Evolutionary conservation across 2,113 vertebrate species (phyloP).

Genomic region (Peromyscus maniculatus): DNA sequence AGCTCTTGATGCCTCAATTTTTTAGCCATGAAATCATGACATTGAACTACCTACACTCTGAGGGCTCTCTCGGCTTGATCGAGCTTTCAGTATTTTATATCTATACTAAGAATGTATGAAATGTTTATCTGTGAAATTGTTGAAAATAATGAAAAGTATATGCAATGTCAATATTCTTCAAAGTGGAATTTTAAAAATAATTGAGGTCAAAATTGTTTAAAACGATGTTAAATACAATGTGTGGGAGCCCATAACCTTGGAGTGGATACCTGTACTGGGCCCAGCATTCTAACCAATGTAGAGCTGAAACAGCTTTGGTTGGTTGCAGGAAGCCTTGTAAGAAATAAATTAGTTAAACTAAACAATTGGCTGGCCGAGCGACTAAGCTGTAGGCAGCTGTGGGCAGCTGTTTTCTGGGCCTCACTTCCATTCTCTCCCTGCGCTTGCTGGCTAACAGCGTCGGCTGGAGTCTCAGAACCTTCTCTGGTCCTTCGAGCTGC

Average conservation of each 20-base stretch:
- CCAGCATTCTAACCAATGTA: background rate
- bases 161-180: background rate
- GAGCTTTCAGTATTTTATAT: background rate
- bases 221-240: background rate
- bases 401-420: background rate
- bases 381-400: background rate
- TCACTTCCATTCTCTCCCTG: background rate
- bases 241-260: background rate
- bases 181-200: background rate
- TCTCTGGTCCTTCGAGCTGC: background rate
- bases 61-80: background rate
- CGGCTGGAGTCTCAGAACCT: background rate
- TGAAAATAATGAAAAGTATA: constrained; percentile 42
- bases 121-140: constrained; percentile 17
- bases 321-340: background rate
- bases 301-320: background rate
- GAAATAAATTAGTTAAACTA: background rate
- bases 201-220: background rate
- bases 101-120: background rate
- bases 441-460: background rate
- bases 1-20: background rate
- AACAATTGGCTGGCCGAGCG: background rate
- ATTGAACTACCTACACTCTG: background rate
- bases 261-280: background rate
- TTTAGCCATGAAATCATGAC: constrained; percentile 20